These are phyloP conservation scores for Bactericera cockerelli DNA, from an alignment of 1,140 invertebrate genomes.

Conservation along the genomic window DNA sequence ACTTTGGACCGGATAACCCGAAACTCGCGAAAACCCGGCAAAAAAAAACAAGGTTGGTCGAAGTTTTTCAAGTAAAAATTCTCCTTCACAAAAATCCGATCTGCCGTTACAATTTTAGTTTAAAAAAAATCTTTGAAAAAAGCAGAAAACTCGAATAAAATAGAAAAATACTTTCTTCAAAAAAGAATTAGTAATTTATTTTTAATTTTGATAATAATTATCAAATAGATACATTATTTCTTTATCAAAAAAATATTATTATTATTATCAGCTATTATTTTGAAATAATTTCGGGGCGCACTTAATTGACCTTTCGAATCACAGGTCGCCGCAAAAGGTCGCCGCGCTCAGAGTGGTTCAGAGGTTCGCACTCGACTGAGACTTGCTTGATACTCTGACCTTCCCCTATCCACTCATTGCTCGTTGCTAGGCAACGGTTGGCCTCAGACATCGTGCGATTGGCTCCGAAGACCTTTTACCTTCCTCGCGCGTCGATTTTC, in stretches of 20 bases:
- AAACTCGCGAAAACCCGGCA: too few relatives aligned
- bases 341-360: background rate
- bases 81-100: too few relatives aligned
- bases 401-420: background rate
- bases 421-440: background rate
- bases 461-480: conserved; percentile 7
- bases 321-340: background rate
- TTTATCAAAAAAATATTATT: too few relatives aligned
- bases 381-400: background rate
- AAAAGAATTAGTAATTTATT: background rate
- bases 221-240: background rate
- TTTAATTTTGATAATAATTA: background rate
- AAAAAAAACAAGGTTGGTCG: too few relatives aligned
- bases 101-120: too few relatives aligned
- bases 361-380: background rate
- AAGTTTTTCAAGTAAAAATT: too few relatives aligned
- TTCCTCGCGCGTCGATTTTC: background rate
- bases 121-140: too few relatives aligned
- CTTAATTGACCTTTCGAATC: background rate
- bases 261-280: too few relatives aligned
- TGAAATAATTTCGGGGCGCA: background rate
- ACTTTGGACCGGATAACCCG: too few relatives aligned
- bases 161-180: background rate
- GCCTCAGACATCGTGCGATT: background rate
- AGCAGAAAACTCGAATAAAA: too few relatives aligned